Conservation (phyloP, 2,113 vertebrate genomes). For the Oceanites oceanicus region DNA sequence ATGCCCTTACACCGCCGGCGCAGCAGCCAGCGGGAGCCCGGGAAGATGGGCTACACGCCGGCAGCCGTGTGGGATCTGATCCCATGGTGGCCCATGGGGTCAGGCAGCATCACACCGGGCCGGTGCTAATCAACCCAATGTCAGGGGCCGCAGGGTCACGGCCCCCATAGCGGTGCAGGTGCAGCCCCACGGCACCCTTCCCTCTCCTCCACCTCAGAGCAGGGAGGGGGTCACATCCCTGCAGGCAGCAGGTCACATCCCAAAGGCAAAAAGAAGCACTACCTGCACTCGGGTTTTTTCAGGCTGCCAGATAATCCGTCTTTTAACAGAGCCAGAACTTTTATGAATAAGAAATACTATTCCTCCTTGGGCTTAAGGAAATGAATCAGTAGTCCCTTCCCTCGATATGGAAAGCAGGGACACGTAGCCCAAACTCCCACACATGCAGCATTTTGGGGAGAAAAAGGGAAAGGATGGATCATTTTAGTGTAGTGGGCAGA, state of each 20-base stretch:
- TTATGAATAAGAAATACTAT: not conserved
- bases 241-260: not conserved
- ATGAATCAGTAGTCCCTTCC: accelerated
- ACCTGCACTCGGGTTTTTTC: not conserved
- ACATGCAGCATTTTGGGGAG: not conserved
- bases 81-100: not conserved
- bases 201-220: not conserved
- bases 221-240: not conserved
- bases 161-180: accelerated
- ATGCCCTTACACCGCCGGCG: accelerated
- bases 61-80: not conserved
- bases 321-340: not conserved
- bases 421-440: not conserved
- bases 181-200: not conserved
- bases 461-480: not conserved
- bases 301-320: not conserved
- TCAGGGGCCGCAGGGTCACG: accelerated
- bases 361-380: not conserved
- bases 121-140: accelerated
- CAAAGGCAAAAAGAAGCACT: not conserved
- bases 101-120: not conserved
- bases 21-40: not conserved
- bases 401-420: not conserved
- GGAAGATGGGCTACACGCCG: accelerated
- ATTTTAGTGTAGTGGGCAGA: not conserved